A percentile compares a stretch with the other conserved stretches of the same genome.
Conservation (phyloP, 2,797 vertebrate species). For the Girardinus metallicus region DNA sequence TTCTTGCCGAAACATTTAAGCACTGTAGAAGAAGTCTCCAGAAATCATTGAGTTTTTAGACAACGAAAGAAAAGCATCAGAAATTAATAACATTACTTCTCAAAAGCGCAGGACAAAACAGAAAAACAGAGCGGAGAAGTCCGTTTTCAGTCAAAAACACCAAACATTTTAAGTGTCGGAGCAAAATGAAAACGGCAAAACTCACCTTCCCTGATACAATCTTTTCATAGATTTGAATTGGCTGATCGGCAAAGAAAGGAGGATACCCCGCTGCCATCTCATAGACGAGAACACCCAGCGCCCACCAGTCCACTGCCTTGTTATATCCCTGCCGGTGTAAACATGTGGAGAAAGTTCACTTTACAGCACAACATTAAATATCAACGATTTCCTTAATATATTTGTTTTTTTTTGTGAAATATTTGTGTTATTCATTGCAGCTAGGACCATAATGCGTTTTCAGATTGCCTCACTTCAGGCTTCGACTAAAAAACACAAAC, state of each 20-base stretch:
- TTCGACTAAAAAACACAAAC: background rate
- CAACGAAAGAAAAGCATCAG: too few relatives aligned
- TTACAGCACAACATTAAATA: background rate
- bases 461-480: background rate
- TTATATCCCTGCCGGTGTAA: conserved; percentile 85
- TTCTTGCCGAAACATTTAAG: background rate
- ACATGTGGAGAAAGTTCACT: background rate
- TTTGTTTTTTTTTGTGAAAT: background rate
- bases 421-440: background rate
- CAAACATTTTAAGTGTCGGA: background rate
- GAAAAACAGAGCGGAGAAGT: background rate
- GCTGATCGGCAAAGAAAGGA: conserved; percentile 93
- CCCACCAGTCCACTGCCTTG: conserved; percentile 95
- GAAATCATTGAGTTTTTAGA: background rate
- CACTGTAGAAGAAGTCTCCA: background rate
- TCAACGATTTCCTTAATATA: background rate
- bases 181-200: background rate
- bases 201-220: conserved; percentile 93
- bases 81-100: background rate
- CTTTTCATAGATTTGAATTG: conserved; percentile 94
- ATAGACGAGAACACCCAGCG: conserved; percentile 90
- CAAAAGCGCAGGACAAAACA: background rate
- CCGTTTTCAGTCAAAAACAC: background rate
- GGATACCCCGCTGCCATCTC: conserved; percentile 98
- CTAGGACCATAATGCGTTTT: background rate